phyloP scores from a whole-genome alignment of 2,888 invertebrate genomes.

The Phanerotoma sp. region DNA sequence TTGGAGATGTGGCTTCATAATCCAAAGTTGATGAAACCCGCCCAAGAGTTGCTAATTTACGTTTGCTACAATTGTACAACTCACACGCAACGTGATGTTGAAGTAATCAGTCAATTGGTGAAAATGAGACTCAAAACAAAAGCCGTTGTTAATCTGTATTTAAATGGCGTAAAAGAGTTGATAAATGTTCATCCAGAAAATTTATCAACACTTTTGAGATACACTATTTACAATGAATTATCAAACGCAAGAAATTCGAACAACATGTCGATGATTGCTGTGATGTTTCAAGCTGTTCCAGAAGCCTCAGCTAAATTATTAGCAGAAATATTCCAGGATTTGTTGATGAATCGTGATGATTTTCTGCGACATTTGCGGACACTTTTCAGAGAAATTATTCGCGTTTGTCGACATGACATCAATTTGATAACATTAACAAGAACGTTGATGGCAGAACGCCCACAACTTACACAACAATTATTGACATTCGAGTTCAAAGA shows the following conservation, averaged over 20 bases:
- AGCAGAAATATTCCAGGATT: slow-evolving; percentile 84
- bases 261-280: slow-evolving; percentile 89
- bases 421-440: slow-evolving; percentile 78
- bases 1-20: slow-evolving; percentile 95
- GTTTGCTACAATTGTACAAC: slow-evolving; percentile 88
- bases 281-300: slow-evolving; percentile 83
- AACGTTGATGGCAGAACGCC: slow-evolving; percentile 69
- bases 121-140: slow-evolving; percentile 94
- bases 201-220: slow-evolving; percentile 80
- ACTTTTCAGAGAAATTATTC: slow-evolving; percentile 84
- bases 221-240: slow-evolving; percentile 93
- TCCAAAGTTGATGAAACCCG: slow-evolving; percentile 88
- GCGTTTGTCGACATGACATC: slow-evolving; percentile 79
- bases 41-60: slow-evolving; percentile 88
- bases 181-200: slow-evolving; percentile 83
- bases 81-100: slow-evolving; percentile 66
- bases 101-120: slow-evolving; percentile 81
- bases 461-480: slow-evolving; percentile 65
- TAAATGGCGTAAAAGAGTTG: slow-evolving; percentile 88
- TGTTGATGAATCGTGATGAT: slow-evolving; percentile 85
- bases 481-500: slow-evolving; percentile 73
- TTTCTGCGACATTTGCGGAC: slow-evolving; percentile 84
- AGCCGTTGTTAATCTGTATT: slow-evolving; percentile 84
- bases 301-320: slow-evolving; percentile 80
- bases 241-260: slow-evolving; percentile 91